A percentile compares a stretch with the other conserved stretches of the same genome.
Conservation (phyloP, 1,140 invertebrate genomes). For the Temnothorax nylanderi region DNA sequence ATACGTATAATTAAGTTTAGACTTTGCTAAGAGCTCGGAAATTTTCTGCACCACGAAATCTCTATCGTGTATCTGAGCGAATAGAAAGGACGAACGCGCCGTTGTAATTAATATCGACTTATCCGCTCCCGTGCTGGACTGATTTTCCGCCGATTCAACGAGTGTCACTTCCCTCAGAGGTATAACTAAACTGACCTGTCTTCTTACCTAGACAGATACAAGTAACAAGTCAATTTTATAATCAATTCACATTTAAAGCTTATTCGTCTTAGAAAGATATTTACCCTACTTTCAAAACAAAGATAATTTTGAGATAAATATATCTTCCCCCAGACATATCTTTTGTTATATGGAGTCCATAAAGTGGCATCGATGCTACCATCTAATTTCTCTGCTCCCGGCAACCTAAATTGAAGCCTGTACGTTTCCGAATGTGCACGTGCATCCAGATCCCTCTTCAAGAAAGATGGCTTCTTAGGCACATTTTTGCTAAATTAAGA, state of each 20-base stretch:
- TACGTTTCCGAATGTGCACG: slow-evolving; percentile 95
- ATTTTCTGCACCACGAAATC: slow-evolving; percentile 96
- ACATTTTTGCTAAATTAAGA: slow-evolving; percentile 90
- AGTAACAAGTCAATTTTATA: slow-evolving; percentile 33
- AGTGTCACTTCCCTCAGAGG: slow-evolving; percentile 92
- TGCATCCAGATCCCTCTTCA: slow-evolving; percentile 98
- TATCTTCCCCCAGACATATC: slow-evolving; percentile 94
- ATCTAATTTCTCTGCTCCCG: slow-evolving; percentile 95
- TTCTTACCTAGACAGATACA: slow-evolving; percentile 88
- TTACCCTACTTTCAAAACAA: slow-evolving; percentile 97
- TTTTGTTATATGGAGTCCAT: slow-evolving; percentile 98
- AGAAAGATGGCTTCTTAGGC: slow-evolving; percentile 94
- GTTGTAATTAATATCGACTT: slow-evolving; percentile 95
- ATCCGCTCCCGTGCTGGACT: slow-evolving; percentile 88
- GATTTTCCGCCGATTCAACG: slow-evolving; percentile 91
- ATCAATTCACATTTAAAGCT: neutral
- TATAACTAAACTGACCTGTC: slow-evolving; percentile 95
- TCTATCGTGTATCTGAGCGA: slow-evolving; percentile 95
- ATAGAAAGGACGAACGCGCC: slow-evolving; percentile 94
- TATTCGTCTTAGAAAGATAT: slow-evolving; percentile 68
- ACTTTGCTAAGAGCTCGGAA: slow-evolving; percentile 92
- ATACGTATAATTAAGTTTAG: slow-evolving; percentile 69
- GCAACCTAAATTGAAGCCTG: slow-evolving; percentile 94
- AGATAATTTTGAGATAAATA: slow-evolving; percentile 98
- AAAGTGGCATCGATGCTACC: slow-evolving; percentile 95